These are phyloP conservation scores for Bradypodion pumilum DNA, from an alignment of 2,797 vertebrate species.

Conservation along the genomic window DNA sequence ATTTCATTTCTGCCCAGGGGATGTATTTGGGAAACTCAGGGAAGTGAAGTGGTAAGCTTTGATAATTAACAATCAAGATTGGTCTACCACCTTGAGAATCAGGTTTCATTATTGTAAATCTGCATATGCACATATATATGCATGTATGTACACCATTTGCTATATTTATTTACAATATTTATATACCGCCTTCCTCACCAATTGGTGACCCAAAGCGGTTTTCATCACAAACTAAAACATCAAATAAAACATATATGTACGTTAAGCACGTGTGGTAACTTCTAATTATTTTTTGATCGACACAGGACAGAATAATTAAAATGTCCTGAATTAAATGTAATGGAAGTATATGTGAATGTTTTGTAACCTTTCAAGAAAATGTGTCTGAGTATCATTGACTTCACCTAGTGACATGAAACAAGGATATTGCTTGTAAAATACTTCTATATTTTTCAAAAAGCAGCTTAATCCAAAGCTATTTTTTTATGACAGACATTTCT, in stretches of 20 bases:
- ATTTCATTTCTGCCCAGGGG: no score
- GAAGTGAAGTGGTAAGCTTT: no score
- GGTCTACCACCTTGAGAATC: no score
- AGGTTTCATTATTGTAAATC: background rate
- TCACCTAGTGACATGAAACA: background rate
- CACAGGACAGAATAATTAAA: no score
- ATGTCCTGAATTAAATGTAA: no score
- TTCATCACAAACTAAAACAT: no score
- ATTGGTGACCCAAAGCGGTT: no score
- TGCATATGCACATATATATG: background rate
- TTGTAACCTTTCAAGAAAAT: slow-evolving; percentile 1
- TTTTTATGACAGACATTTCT: slow-evolving; percentile 82
- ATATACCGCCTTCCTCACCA: no score
- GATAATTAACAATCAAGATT: no score
- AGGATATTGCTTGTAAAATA: background rate
- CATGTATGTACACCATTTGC: background rate
- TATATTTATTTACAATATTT: no score
- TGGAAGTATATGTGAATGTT: background rate
- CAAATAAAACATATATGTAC: no score
- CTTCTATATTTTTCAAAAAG: slow-evolving; percentile 19
- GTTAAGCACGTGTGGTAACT: background rate
- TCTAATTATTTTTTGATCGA: background rate
- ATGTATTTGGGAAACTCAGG: no score
- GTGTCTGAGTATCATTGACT: background rate
- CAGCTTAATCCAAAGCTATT: slow-evolving; percentile 29